Base-by-base conservation (phyloP, 2,113 vertebrate species). In the Capreolus pygargus region DNA sequence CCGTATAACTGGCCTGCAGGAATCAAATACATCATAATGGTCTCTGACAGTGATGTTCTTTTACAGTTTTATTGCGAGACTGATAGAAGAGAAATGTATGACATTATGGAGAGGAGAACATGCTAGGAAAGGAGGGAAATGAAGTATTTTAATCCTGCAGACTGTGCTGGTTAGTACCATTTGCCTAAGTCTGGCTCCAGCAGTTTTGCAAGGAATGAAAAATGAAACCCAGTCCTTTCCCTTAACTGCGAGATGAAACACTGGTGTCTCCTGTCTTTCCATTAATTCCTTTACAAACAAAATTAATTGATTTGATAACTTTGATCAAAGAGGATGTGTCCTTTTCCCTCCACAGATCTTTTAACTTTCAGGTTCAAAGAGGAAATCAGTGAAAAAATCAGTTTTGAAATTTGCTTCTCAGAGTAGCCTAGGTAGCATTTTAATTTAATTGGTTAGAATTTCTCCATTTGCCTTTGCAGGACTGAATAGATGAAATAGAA, bases 401-500 rank as follows among this genome's bases (percentile, higher is more conserved):
- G 43, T 67, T 86, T 95, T 88, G 95, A 96, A 96, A 92, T 93
- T 23, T 86, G 58, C 57, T 85, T 93, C 78, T 87, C 89, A 61
- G 92, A 78, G 39, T 33, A 12, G 70, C 82, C 58, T 92, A 47
- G 67, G 78, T 86, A 97, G 64, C 79, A 50, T 97, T 91, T 97
- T 97, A 96, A 97, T 97, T 95, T 95, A 87, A 97, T 98, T 98
- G 95, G 86, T 92, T 96, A 95, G 89, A 81, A 81, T 90, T 91
- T 98, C 79, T 97, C 93, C 84, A 92, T 98, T 97, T 97, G 93
- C 91, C 74, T 97, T 95, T 79, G 89, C 91, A 88, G 67, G 81
- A n/a, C 61, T 94, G 93, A 95, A 92, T 92, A 86, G 36, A 95
- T 79, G 60, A 94, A 95, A 98, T 95, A 54, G 57, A 96, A 96